Percentiles rank a stretch among this genome's conserved stretches.
Conservation (phyloP, 2,113 vertebrate genomes). For the Callionymus lyra region DNA sequence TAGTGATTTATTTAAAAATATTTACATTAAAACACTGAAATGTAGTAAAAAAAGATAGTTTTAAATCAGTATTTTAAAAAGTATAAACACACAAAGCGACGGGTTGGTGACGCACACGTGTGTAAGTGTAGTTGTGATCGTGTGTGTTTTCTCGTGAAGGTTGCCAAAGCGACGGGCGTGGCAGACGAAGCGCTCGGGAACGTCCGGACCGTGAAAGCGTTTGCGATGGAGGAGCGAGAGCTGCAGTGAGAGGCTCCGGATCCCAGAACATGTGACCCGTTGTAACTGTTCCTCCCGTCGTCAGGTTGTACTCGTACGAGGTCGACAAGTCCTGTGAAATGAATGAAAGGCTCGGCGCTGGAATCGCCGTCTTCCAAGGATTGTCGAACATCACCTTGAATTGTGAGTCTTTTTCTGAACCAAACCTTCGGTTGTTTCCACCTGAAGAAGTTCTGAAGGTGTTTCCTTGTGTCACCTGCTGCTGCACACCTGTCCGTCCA, state of each 20-base stretch:
- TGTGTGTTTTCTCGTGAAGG: slow-evolving; percentile 49
- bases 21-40: too few relatives aligned
- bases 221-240: slow-evolving; percentile 86
- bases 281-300: too few relatives aligned
- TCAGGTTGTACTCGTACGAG: slow-evolving; percentile 74
- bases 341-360: slow-evolving; percentile 79
- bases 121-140: neutral
- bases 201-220: slow-evolving; percentile 84
- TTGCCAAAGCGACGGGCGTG: slow-evolving; percentile 82
- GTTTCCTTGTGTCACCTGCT: too few relatives aligned
- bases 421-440: too few relatives aligned
- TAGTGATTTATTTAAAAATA: too few relatives aligned
- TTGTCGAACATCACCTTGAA: slow-evolving; percentile 88
- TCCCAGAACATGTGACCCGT: too few relatives aligned
- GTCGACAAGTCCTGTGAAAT: slow-evolving; percentile 75
- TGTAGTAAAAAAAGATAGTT: too few relatives aligned
- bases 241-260: slow-evolving; percentile 58
- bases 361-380: slow-evolving; percentile 90
- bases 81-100: too few relatives aligned
- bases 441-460: too few relatives aligned
- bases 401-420: slow-evolving; percentile 66
- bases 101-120: too few relatives aligned
- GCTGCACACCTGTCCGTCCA: too few relatives aligned
- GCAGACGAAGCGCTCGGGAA: slow-evolving; percentile 88
- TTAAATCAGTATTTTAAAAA: too few relatives aligned